phyloP scores from a whole-genome alignment of 2,113 vertebrate genomes.

The Nibea coibor region DNA sequence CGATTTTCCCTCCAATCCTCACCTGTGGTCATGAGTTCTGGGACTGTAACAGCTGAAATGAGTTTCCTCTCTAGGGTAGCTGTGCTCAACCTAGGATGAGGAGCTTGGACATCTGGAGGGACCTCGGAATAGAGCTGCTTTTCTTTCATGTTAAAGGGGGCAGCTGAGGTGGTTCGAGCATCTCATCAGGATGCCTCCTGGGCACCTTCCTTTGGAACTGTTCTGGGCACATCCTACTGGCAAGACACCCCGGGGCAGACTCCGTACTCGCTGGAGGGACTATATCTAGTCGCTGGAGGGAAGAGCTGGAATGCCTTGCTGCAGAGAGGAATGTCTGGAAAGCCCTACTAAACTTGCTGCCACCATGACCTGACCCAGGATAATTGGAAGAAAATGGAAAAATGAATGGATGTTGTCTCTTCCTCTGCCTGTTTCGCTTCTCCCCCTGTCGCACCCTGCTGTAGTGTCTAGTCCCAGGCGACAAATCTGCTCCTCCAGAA shows the following conservation, averaged over 20 bases:
- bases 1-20: too few relatives aligned
- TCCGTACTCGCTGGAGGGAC: too few relatives aligned
- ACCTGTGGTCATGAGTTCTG: neutral
- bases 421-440: neutral
- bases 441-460: constrained; percentile 1
- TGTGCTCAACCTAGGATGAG: neutral
- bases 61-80: neutral
- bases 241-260: too few relatives aligned
- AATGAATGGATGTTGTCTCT: neutral
- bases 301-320: too few relatives aligned
- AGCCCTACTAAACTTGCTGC: too few relatives aligned
- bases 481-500: constrained; percentile 56
- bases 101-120: neutral
- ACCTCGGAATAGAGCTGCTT: neutral
- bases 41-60: neutral
- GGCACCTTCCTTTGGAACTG: too few relatives aligned
- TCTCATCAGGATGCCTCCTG: neutral
- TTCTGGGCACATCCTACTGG: too few relatives aligned
- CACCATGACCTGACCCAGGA: too few relatives aligned
- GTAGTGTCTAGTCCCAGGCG: constrained; percentile 46
- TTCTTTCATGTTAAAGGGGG: neutral
- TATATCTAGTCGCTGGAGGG: too few relatives aligned
- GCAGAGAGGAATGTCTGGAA: too few relatives aligned
- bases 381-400: too few relatives aligned
- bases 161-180: neutral